These are phyloP conservation scores for Encarsia formosa DNA, from an alignment of 2,888 invertebrate species.

Conservation along the genomic window DNA sequence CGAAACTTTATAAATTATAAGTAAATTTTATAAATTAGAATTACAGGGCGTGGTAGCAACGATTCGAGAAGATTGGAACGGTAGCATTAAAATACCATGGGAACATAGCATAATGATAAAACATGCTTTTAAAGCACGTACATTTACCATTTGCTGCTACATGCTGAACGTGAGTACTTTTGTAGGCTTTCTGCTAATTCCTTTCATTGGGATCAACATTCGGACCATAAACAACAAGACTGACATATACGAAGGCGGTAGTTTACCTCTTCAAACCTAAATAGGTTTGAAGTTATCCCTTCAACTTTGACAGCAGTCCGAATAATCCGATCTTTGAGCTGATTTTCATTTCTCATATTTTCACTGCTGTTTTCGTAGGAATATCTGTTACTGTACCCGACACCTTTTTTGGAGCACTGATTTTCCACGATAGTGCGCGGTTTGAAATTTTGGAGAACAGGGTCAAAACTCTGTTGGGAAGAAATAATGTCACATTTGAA, in stretches of 20 bases:
- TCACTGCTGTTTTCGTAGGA: neutral
- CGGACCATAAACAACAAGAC: conserved; percentile 8
- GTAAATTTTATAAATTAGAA: no score
- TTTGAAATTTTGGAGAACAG: no score
- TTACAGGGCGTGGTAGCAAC: neutral
- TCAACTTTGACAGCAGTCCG: neutral
- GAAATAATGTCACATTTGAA: no score
- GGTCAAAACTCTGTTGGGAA: no score
- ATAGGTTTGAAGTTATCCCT: conserved; percentile 1
- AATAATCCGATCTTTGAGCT: neutral
- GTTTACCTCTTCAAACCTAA: conserved; percentile 1
- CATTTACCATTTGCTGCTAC: conserved; percentile 8
- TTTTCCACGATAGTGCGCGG: conserved; percentile 2
- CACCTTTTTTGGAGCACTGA: conserved; percentile 2
- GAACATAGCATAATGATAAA: conserved; percentile 1
- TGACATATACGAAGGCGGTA: neutral
- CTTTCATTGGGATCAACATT: neutral
- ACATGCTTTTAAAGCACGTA: neutral
- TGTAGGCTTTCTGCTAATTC: neutral
- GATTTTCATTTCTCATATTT: neutral
- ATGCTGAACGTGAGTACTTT: neutral
- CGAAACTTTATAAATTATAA: no score
- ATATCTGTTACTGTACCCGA: conserved; percentile 7
- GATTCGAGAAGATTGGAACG: neutral
- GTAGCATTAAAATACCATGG: neutral